These are phyloP conservation scores for Chroicocephalus ridibundus DNA, from an alignment of 2,113 vertebrate genomes.

Conservation along the genomic window DNA sequence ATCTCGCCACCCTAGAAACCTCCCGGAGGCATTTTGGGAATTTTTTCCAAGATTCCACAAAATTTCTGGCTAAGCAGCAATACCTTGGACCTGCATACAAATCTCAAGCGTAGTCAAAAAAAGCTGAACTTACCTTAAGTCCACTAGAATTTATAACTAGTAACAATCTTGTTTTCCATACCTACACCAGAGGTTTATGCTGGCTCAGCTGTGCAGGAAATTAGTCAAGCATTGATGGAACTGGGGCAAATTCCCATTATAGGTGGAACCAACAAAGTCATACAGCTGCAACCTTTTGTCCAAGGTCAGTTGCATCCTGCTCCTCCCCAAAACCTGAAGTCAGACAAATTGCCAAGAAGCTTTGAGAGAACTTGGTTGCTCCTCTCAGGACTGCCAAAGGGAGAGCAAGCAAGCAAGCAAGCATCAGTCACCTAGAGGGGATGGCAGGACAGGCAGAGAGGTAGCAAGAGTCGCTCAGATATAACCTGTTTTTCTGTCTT, in stretches of 20 bases:
- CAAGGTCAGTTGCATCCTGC: background rate
- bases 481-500: background rate
- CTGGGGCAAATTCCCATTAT: background rate
- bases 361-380: background rate
- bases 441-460: background rate
- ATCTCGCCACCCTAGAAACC: background rate
- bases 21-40: background rate
- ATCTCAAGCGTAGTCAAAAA: background rate
- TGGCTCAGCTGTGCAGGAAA: background rate
- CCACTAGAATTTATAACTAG: background rate
- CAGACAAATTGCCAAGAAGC: background rate
- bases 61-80: background rate
- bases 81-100: background rate
- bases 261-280: background rate
- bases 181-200: background rate
- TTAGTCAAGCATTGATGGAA: background rate
- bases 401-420: background rate
- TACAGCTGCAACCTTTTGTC: background rate
- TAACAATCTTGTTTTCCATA: background rate
- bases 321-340: background rate
- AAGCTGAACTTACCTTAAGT: background rate
- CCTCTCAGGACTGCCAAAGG: background rate
- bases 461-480: background rate
- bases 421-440: background rate
- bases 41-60: background rate